These are phyloP conservation scores for Lithobius niger DNA, from an alignment of 1,140 invertebrate species.

Conservation along the genomic window DNA sequence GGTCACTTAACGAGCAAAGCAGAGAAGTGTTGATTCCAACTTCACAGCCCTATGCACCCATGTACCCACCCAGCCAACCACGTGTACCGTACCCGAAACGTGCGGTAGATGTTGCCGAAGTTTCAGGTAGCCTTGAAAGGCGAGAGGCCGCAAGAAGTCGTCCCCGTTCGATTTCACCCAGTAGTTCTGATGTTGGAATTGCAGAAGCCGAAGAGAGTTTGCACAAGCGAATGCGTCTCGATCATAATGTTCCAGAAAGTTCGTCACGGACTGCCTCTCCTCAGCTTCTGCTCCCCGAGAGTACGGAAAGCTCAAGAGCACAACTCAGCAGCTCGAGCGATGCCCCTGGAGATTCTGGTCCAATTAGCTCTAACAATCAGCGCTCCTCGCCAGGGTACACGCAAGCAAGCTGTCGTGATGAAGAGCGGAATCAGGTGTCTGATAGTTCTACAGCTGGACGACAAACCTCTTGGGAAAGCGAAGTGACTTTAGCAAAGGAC, in stretches of 20 bases:
- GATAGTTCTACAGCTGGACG: constrained; percentile 15
- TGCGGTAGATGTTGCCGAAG: constrained; percentile 11
- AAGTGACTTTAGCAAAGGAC: constrained; percentile 14
- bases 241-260: constrained; percentile 16
- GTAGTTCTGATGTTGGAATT: constrained; percentile 7
- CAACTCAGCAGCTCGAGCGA: constrained; percentile 13
- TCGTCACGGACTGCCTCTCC: constrained; percentile 16
- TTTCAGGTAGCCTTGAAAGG: constrained; percentile 11
- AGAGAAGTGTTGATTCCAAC: not conserved
- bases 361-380: not conserved
- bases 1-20: not conserved
- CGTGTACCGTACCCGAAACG: constrained; percentile 7
- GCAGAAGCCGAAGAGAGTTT: not conserved
- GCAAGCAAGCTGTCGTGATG: constrained; percentile 12
- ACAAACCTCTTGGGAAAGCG: constrained; percentile 1
- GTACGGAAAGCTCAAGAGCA: constrained; percentile 8
- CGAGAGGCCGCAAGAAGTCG: constrained; percentile 10
- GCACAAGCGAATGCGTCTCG: constrained; percentile 13
- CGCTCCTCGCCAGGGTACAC: not conserved
- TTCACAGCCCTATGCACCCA: not conserved
- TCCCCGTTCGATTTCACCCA: constrained; percentile 15
- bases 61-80: not conserved
- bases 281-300: constrained; percentile 14
- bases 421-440: constrained; percentile 5
- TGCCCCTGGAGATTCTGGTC: not conserved